These are phyloP conservation scores for Menura novaehollandiae DNA, from an alignment of 2,113 vertebrate species.

Conservation along the genomic window DNA sequence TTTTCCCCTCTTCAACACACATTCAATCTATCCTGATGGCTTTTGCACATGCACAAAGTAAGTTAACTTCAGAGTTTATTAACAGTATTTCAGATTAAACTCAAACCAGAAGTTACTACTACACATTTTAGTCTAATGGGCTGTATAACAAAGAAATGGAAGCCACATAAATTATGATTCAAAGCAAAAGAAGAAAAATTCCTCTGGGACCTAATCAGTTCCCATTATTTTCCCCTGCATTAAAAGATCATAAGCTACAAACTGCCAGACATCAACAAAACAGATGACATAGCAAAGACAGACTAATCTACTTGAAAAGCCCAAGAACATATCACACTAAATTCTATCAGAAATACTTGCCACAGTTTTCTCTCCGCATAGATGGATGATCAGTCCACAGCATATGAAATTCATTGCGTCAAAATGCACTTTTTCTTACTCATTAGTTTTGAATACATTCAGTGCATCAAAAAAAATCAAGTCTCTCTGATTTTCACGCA, in stretches of 20 bases:
- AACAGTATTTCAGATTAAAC: not conserved
- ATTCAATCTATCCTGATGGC: not conserved
- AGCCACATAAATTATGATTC: not conserved
- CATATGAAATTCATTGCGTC: not conserved
- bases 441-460: not conserved
- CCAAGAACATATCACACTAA: not conserved
- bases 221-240: not conserved
- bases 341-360: not conserved
- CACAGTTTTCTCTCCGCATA: not conserved
- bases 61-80: not conserved
- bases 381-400: not conserved
- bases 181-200: not conserved
- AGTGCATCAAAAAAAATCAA: not conserved
- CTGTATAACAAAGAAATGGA: not conserved
- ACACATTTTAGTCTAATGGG: not conserved
- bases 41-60: not conserved
- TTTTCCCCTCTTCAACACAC: not conserved
- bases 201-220: not conserved
- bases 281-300: not conserved
- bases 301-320: not conserved
- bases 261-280: not conserved
- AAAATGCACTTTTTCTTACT: not conserved
- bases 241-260: not conserved
- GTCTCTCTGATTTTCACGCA: not conserved
- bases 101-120: not conserved